A percentile compares a stretch with the other conserved stretches of the same genome.
Conservation (phyloP, 2,888 invertebrate species). For the Dynastes maya region DNA sequence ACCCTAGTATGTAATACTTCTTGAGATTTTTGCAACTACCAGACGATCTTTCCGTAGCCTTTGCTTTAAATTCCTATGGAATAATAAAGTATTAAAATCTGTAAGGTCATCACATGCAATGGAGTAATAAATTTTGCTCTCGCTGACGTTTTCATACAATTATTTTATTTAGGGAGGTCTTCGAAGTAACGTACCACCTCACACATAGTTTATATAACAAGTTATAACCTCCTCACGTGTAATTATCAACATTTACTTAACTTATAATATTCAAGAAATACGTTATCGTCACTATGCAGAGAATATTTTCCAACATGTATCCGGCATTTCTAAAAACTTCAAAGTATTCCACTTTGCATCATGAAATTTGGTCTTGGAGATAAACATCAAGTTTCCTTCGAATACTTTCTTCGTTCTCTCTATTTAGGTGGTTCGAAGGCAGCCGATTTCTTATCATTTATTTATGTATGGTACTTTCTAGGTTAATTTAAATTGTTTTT, state of each 20-base stretch:
- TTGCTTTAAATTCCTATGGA: no score
- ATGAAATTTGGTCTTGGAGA: conserved; percentile 14
- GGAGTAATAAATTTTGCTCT: no score
- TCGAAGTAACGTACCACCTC: no score
- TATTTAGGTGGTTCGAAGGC: conserved; percentile 28
- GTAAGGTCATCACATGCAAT: no score
- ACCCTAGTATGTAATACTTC: no score
- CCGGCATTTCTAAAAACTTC: conserved; percentile 1
- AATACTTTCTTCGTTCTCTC: conserved; percentile 15
- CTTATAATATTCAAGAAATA: conserved; percentile 12
- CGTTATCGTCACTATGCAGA: background rate
- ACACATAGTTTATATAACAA: no score
- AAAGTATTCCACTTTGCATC: conserved; percentile 14
- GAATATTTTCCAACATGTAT: conserved; percentile 7
- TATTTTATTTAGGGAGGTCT: no score
- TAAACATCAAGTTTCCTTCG: conserved; percentile 16
- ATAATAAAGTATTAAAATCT: no score
- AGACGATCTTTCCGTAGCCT: no score
- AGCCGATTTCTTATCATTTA: conserved; percentile 35
- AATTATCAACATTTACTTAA: background rate
- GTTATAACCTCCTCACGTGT: background rate
- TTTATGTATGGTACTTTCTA: conserved; percentile 26
- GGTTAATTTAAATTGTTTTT: conserved; percentile 22
- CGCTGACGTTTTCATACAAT: no score
- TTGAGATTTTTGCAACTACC: no score